Evolutionary conservation across 2,797 vertebrate species (phyloP).

Genomic region (Tenualosa ilisha): DNA sequence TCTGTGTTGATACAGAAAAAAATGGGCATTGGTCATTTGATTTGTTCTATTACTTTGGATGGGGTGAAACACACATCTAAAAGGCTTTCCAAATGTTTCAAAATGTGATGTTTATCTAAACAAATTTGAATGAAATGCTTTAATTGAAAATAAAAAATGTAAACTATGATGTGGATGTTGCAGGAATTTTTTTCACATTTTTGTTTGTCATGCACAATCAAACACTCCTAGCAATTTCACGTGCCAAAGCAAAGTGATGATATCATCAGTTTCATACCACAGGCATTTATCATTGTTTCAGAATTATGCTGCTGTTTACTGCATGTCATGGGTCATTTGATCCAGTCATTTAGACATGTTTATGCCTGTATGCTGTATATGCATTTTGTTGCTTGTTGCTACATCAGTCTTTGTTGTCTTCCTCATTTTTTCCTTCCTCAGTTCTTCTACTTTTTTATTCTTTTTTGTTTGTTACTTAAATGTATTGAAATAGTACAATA

Average conservation of each 20-base stretch:
- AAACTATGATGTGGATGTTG: background rate
- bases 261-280: conserved; percentile 1
- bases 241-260: background rate
- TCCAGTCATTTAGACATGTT: background rate
- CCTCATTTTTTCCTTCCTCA: too few relatives aligned
- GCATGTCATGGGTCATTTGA: conserved; percentile 7
- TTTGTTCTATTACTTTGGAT: background rate
- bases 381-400: background rate
- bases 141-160: background rate
- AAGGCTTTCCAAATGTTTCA: background rate
- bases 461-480: too few relatives aligned
- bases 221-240: background rate
- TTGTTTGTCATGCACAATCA: background rate
- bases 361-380: background rate
- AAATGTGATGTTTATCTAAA: background rate
- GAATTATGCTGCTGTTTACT: conserved; percentile 1
- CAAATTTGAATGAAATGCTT: background rate
- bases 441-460: background rate
- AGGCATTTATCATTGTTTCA: conserved; percentile 7
- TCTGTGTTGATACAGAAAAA: background rate
- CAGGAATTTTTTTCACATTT: background rate
- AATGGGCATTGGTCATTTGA: background rate
- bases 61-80: background rate
- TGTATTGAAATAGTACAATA: background rate
- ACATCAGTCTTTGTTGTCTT: too few relatives aligned